Base-by-base conservation (phyloP, 1,140 invertebrate species). In the Lineus longissimus region DNA sequence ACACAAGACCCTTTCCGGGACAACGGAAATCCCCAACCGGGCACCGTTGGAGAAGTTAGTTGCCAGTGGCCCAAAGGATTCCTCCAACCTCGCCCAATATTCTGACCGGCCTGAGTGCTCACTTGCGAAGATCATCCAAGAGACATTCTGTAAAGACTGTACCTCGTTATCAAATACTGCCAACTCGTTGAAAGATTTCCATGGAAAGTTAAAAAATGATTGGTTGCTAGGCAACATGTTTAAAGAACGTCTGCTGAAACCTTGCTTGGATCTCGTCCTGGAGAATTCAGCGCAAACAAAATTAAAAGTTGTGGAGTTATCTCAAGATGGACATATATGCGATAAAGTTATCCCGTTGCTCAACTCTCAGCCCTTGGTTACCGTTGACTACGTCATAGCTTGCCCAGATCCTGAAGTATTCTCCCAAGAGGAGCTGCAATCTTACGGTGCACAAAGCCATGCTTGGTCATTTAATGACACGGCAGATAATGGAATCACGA, bases 261-360 rank as follows among this genome's bases (percentile, higher is more conserved):
- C 75, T n/a, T 76, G 72, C 59, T 51, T 82, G 23, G 80, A 95
- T 71, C 78, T 91, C 23, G 87, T 89, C 0, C 76, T 90, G 17
- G 93, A 96, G 81, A 97, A 97, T 76, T 86, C 84, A 30, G 83
- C 85, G 23, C 85, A 87, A 0, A 73, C 88, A 0, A 90, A 90
- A 70, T 73, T 95, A 1, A 93, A 91, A 73, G 83, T 89, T n/a
- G 82, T 87, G 2, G 94, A 97, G 84, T 81, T 90, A 0, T 73
- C 71, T 51, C 74, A 78, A 1, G 68, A 66, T 19, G 65, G 72
- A 6, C 69, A 72, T 61, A 30, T 65, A 15, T 30, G 82, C 1
- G 73, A 75, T 54, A 55, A 70, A 27, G 62, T 82, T 13, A 67
- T 71, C 17, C 64, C 75, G 23, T 61, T 72, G 11, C 60, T 83